Conservation (phyloP, 2,888 invertebrate genomes). For the Hesperia comma region DNA sequence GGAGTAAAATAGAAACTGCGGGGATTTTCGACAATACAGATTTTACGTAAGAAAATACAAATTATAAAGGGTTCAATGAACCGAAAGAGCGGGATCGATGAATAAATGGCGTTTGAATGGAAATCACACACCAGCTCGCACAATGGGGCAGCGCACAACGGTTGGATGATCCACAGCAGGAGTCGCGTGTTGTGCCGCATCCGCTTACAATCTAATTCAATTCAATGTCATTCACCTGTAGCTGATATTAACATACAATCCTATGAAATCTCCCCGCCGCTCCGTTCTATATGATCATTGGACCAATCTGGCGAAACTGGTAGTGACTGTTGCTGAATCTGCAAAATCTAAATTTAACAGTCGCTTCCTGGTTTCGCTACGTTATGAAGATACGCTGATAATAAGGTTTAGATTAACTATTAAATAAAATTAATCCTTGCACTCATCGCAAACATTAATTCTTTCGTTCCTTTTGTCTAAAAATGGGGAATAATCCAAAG, state of each 20-base stretch:
- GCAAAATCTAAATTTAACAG: too few relatives aligned
- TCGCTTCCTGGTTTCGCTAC: too few relatives aligned
- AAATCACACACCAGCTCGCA: slow-evolving; percentile 19
- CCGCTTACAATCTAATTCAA: slow-evolving; percentile 16
- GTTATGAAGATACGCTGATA: too few relatives aligned
- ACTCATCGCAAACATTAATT: too few relatives aligned
- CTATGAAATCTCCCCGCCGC: not conserved
- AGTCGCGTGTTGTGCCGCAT: slow-evolving; percentile 26
- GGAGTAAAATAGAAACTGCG: not conserved
- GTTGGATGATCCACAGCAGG: slow-evolving; percentile 21
- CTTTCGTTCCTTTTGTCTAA: too few relatives aligned
- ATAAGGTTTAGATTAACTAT: too few relatives aligned
- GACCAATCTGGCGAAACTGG: not conserved
- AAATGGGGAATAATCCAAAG: too few relatives aligned
- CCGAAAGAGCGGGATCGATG: slow-evolving; percentile 9
- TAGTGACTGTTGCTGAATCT: too few relatives aligned
- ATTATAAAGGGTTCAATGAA: slow-evolving; percentile 28
- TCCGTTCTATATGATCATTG: not conserved
- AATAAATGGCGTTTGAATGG: slow-evolving; percentile 32
- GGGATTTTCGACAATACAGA: not conserved
- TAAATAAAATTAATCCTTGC: too few relatives aligned
- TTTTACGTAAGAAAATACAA: slow-evolving; percentile 19
- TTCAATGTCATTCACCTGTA: slow-evolving; percentile 32
- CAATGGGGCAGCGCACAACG: slow-evolving; percentile 25
- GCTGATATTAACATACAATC: slow-evolving; percentile 29